Percentiles rank a stretch among this genome's conserved stretches.
phyloP scores from a whole-genome alignment of 2,888 invertebrate genomes.

The Theretra japonica region DNA sequence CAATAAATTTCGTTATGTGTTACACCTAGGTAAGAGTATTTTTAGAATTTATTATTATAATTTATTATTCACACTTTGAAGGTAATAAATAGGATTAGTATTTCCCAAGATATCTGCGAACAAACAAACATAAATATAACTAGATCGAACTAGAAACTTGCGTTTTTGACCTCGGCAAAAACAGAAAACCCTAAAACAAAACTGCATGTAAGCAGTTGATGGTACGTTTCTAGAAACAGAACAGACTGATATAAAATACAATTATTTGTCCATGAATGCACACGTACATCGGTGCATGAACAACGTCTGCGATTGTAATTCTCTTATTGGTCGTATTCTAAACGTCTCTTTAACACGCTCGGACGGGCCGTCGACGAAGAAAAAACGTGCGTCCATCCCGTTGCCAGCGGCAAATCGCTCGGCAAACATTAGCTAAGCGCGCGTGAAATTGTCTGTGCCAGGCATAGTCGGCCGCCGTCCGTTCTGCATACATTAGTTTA shows the following conservation, averaged over 20 bases:
- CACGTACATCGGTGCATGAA: conserved; percentile 39
- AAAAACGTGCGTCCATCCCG: conserved; percentile 56
- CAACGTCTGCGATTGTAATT: conserved; percentile 34
- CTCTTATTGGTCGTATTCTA: conserved; percentile 38
- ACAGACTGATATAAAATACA: neutral
- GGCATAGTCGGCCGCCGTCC: conserved; percentile 53
- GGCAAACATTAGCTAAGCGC: conserved; percentile 78
- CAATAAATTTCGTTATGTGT: no score
- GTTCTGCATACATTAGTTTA: conserved; percentile 64
- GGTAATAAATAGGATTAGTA: no score
- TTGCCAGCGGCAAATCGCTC: conserved; percentile 72
- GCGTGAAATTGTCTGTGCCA: conserved; percentile 75
- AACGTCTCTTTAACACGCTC: conserved; percentile 48
- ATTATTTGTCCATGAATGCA: conserved; percentile 12
- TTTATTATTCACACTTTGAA: no score
- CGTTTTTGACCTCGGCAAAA: neutral
- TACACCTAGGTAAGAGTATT: no score
- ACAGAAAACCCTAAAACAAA: neutral
- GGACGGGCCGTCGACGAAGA: conserved; percentile 49
- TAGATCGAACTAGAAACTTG: no score
- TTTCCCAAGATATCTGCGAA: no score
- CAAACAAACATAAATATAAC: no score
- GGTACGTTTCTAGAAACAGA: neutral
- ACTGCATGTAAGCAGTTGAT: neutral
- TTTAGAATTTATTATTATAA: no score